phyloP scores from a whole-genome alignment of 2,797 vertebrate species.

The Zonotrichia albicollis region DNA sequence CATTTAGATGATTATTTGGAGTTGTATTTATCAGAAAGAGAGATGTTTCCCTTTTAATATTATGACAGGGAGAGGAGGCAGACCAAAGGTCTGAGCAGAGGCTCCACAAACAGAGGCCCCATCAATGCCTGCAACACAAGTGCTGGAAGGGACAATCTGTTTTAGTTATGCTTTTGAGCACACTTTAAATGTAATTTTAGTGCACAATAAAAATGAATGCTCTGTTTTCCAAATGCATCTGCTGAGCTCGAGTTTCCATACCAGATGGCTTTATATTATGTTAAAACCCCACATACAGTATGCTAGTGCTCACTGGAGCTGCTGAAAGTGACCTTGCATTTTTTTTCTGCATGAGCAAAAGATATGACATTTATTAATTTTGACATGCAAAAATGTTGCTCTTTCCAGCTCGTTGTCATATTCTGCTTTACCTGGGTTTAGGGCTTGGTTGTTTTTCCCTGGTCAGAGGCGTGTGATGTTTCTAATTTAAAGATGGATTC shows the following conservation, averaged over 20 bases:
- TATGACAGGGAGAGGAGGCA: slow-evolving; percentile 38
- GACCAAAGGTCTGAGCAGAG: slow-evolving; percentile 38
- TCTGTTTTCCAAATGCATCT: slow-evolving; percentile 57
- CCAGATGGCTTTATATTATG: slow-evolving; percentile 60
- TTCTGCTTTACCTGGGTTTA: background rate
- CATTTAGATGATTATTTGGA: slow-evolving; percentile 5
- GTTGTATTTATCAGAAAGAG: background rate
- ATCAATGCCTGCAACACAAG: background rate
- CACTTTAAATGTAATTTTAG: slow-evolving; percentile 69
- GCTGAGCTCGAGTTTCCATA: slow-evolving; percentile 28
- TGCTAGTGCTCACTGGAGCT: background rate
- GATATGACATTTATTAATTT: background rate
- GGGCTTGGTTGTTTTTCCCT: background rate
- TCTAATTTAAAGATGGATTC: background rate
- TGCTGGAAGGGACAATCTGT: slow-evolving; percentile 46
- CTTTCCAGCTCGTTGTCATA: background rate
- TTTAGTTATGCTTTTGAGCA: slow-evolving; percentile 65
- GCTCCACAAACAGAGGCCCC: slow-evolving; percentile 1
- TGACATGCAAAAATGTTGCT: background rate
- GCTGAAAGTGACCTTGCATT: slow-evolving; percentile 48
- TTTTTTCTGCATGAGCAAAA: background rate
- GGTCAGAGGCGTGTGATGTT: background rate
- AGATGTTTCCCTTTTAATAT: slow-evolving; percentile 42
- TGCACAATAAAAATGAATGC: slow-evolving; percentile 57
- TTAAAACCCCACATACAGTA: slow-evolving; percentile 48